Conservation (phyloP, 2,113 vertebrate species). For the Vireo altiloquus region DNA sequence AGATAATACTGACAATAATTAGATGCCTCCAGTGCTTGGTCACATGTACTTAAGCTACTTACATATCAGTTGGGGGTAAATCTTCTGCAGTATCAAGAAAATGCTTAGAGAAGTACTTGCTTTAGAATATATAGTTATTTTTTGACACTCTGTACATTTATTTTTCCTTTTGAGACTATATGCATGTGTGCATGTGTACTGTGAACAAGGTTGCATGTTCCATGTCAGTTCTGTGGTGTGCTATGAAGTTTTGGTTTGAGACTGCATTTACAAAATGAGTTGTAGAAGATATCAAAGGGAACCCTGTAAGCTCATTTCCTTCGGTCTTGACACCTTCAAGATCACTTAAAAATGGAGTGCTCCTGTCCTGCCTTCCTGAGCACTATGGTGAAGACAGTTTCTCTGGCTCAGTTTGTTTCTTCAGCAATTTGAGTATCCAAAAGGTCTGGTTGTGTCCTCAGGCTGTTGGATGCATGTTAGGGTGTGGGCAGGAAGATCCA, state of each 20-base stretch:
- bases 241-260: background rate
- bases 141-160: background rate
- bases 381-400: background rate
- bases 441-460: background rate
- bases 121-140: background rate
- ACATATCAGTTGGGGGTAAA: background rate
- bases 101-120: background rate
- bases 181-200: rapidly evolving
- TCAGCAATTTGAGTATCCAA: background rate
- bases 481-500: background rate
- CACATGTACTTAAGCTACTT: background rate
- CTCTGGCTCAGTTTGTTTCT: background rate
- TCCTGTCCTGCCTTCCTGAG: background rate
- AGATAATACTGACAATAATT: background rate
- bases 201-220: background rate
- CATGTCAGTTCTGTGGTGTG: background rate
- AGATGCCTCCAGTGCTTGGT: background rate
- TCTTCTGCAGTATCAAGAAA: background rate
- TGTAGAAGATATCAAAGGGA: background rate
- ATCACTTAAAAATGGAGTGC: background rate
- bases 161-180: background rate
- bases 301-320: rapidly evolving
- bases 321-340: background rate
- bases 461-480: background rate
- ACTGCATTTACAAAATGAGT: background rate